A percentile compares a stretch with the other conserved stretches of the same genome.
phyloP scores from a whole-genome alignment of 2,113 vertebrate genomes.

The Pluvialis apricaria region DNA sequence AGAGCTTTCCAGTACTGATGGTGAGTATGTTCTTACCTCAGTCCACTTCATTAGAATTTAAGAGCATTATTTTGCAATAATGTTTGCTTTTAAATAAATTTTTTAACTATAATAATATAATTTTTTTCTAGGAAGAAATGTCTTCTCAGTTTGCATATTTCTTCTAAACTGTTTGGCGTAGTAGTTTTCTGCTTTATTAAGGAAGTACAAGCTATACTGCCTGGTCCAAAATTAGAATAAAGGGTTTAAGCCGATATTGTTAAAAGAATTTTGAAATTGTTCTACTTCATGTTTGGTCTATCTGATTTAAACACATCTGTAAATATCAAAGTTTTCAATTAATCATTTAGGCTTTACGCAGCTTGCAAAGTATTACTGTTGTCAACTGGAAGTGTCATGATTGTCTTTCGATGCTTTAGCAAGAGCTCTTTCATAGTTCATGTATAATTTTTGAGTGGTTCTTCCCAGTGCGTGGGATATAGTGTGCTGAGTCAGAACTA shows the following conservation, averaged over 20 bases:
- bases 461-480: background rate
- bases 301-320: background rate
- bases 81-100: background rate
- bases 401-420: background rate
- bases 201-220: background rate
- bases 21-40: conserved; percentile 64
- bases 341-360: background rate
- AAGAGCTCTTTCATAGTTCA: background rate
- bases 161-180: background rate
- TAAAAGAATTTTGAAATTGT: background rate
- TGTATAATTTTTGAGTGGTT: background rate
- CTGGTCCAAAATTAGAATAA: background rate
- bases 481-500: background rate
- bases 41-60: background rate
- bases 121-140: background rate
- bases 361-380: background rate
- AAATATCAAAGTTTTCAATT: background rate
- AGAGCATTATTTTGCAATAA: background rate
- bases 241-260: background rate
- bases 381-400: background rate
- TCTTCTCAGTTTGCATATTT: background rate
- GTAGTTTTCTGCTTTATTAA: background rate
- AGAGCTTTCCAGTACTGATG: conserved; percentile 68
- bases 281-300: background rate
- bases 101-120: fast-evolving